Percentiles rank a stretch among this genome's conserved stretches.
Conservation (phyloP, 2,888 invertebrate species). For the Mycogona germanica region DNA sequence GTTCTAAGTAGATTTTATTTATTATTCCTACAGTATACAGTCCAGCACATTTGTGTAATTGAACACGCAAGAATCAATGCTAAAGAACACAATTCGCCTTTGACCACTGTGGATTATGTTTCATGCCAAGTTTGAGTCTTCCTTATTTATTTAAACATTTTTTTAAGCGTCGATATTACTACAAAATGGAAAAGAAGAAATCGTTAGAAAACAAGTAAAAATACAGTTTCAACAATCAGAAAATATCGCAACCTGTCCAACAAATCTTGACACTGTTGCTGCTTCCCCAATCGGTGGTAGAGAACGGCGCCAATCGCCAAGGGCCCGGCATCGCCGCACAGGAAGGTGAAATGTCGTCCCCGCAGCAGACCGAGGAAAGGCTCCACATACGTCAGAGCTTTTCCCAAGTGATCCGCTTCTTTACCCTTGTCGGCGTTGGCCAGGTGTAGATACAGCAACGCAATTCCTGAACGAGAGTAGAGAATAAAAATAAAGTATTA, state of each 20-base stretch:
- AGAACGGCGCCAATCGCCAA: slow-evolving; percentile 48
- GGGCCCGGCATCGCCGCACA: slow-evolving; percentile 55
- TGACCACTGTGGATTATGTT: too few relatives aligned
- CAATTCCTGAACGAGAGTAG: slow-evolving; percentile 40
- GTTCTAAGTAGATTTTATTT: too few relatives aligned
- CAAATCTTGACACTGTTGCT: slow-evolving; percentile 39
- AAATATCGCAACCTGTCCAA: slow-evolving; percentile 9
- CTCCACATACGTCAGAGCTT: slow-evolving; percentile 31
- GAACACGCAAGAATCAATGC: too few relatives aligned
- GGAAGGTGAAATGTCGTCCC: slow-evolving; percentile 45
- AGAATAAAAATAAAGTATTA: neutral
- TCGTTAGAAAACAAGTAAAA: slow-evolving; percentile 1
- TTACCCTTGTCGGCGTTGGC: slow-evolving; percentile 25
- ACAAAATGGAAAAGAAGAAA: neutral
- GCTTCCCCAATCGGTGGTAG: slow-evolving; percentile 43
- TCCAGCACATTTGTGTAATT: too few relatives aligned
- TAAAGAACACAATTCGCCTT: too few relatives aligned
- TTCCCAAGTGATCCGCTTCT: slow-evolving; percentile 35
- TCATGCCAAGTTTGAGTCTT: too few relatives aligned
- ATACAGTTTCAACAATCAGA: neutral
- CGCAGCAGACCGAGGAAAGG: slow-evolving; percentile 36
- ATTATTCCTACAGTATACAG: too few relatives aligned
- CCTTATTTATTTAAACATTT: too few relatives aligned
- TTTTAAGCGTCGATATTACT: neutral
- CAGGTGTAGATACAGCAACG: slow-evolving; percentile 47